Base-by-base conservation (phyloP, 2,888 invertebrate genomes). In the Sinelater perroti region DNA sequence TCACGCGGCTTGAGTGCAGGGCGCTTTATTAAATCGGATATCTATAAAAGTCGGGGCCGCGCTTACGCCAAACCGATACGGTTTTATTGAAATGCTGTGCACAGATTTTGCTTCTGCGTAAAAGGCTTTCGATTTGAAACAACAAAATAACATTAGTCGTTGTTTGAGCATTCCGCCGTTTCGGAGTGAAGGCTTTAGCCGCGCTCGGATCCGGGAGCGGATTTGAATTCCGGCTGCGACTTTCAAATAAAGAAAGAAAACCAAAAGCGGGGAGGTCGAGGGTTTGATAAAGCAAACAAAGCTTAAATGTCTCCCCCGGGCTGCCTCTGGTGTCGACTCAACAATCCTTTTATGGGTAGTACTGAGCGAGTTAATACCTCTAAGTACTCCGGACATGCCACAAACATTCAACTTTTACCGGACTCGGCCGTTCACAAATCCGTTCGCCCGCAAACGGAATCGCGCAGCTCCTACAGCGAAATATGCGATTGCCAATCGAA, bases 201-300 rank as follows among this genome's bases (percentile, higher is more conserved):
- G 26, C 33, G 45, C 36, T 42, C 36, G 33, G 21, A 56, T 38
- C 30, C 44, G 36, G 45, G 31, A 57, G 47, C 30, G 60, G 59
- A 64, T 65, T 65, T 64, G 59, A 64, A 64, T 64, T 62, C 61
- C 55, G 57, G 28, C 49, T 60, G 62, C 54, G 62, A 60, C 59
- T 62, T 69, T 68, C 66, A 65, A 70, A 70, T 70, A 68, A 66
- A 65, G 64, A 65, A 68, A 64, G 67, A 67, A 68, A 68, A 63
- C 65, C 63, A 67, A 67, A 70, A 69, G 67, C 65, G 67, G 57
- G 63, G 63, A 67, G 70, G 69, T 67, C 66, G 65, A 68, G 67
- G 67, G 68, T 70, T 67, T 71, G 70, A 70, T 70, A 71, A 71
- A 70, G 70, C 68, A 70, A 71, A 70, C 70, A 70, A 67, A 70